These are phyloP conservation scores for Kobus ellipsiprymnus DNA, from an alignment of 2,113 vertebrate genomes.

Conservation along the genomic window DNA sequence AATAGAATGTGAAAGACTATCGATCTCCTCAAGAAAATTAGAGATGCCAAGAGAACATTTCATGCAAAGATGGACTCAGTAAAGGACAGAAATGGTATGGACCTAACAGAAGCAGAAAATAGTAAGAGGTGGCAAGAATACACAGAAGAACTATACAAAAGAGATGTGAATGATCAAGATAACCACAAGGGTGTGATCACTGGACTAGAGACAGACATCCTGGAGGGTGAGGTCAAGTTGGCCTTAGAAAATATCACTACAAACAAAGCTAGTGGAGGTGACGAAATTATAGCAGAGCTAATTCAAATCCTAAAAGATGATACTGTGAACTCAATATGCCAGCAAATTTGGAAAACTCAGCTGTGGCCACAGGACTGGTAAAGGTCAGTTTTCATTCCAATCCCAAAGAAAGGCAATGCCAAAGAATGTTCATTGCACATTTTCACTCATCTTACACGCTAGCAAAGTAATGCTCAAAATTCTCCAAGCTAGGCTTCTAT, in stretches of 20 bases:
- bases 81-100: fast-evolving
- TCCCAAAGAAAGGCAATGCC: background rate
- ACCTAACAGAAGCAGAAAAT: background rate
- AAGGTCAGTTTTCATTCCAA: background rate
- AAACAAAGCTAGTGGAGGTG: background rate
- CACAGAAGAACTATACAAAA: background rate
- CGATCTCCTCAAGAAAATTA: background rate
- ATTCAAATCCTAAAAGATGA: background rate
- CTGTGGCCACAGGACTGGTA: background rate
- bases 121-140: background rate
- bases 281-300: background rate
- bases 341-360: background rate
- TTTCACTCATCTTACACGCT: background rate
- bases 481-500: background rate
- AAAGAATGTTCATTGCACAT: background rate
- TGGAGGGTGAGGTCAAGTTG: background rate
- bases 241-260: background rate
- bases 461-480: background rate
- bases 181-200: background rate
- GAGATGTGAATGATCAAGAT: background rate
- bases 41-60: background rate
- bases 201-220: background rate
- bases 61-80: background rate
- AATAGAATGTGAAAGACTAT: background rate
- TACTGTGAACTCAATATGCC: background rate